A percentile compares a stretch with the other conserved stretches of the same genome.
Evolutionary conservation across 2,888 invertebrate species (phyloP).

Genomic region (Pteria penguin): DNA sequence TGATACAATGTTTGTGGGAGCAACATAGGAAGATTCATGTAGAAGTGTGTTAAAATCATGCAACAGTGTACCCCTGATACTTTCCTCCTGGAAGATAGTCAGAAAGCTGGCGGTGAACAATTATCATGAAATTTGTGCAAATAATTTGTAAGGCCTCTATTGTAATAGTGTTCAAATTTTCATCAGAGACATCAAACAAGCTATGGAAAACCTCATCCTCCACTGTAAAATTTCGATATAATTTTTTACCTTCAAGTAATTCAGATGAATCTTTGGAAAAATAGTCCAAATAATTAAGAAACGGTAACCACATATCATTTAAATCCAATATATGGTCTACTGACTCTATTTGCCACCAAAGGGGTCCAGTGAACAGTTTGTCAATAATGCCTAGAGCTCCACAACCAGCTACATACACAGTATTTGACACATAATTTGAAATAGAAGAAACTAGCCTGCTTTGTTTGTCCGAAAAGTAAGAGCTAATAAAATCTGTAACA

Average conservation of each 20-base stretch:
- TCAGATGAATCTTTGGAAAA: not conserved
- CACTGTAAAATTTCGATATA: not conserved
- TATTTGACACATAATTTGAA: conserved; percentile 1
- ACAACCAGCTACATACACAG: conserved; percentile 22
- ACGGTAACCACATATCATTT: too few species aligned
- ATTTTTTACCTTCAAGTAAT: conserved; percentile 5
- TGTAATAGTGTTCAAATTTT: conserved; percentile 2
- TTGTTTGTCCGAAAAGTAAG: not conserved
- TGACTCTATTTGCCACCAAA: too few species aligned
- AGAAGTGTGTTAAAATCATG: not conserved
- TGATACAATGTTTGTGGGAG: not conserved
- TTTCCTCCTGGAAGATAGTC: not conserved
- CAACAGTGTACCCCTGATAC: not conserved
- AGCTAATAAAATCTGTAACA: too few species aligned
- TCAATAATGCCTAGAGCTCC: too few species aligned
- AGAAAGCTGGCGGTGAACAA: conserved; percentile 9
- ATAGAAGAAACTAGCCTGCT: not conserved
- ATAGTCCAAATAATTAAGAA: too few species aligned
- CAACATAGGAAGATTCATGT: not conserved
- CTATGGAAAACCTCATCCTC: too few species aligned
- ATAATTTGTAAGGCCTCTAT: conserved; percentile 19
- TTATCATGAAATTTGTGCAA: conserved; percentile 18
- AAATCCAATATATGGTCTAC: too few species aligned
- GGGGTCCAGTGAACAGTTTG: too few species aligned
- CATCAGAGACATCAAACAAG: conserved; percentile 3